Evolutionary conservation across 53 echinoderm and acorn worm species (phyloP).

Genomic region (Temnopleurus reevesii): DNA sequence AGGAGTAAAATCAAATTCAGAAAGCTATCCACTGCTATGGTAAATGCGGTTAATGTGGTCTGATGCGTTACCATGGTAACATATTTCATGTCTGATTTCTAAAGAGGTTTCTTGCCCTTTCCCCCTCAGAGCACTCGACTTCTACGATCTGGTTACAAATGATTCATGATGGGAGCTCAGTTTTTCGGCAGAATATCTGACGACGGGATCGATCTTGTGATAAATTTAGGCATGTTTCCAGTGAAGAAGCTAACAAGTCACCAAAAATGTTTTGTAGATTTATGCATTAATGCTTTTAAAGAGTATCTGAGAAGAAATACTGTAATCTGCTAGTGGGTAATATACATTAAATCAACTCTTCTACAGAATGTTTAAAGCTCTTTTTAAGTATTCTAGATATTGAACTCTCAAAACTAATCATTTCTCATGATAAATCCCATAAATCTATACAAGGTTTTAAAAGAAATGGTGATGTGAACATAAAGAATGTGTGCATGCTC

Average conservation of each 20-base stretch:
- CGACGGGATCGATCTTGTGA: neutral
- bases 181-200: neutral
- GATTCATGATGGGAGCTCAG: neutral
- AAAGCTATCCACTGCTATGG: neutral
- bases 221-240: neutral
- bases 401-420: too few species aligned
- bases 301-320: too few species aligned
- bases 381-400: too few species aligned
- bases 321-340: too few species aligned
- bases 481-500: too few species aligned
- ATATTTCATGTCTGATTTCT: conserved; percentile 12
- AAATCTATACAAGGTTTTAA: too few species aligned
- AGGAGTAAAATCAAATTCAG: neutral
- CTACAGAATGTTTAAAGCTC: too few species aligned
- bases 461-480: too few species aligned
- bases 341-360: too few species aligned
- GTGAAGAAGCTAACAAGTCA: neutral
- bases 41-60: conserved; percentile 36
- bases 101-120: conserved; percentile 1
- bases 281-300: too few species aligned
- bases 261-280: too few species aligned
- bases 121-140: neutral
- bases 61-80: conserved; percentile 38
- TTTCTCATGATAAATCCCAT: too few species aligned
- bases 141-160: conserved; percentile 23